phyloP scores from a whole-genome alignment of 2,113 vertebrate species.

The Mobula hypostoma region DNA sequence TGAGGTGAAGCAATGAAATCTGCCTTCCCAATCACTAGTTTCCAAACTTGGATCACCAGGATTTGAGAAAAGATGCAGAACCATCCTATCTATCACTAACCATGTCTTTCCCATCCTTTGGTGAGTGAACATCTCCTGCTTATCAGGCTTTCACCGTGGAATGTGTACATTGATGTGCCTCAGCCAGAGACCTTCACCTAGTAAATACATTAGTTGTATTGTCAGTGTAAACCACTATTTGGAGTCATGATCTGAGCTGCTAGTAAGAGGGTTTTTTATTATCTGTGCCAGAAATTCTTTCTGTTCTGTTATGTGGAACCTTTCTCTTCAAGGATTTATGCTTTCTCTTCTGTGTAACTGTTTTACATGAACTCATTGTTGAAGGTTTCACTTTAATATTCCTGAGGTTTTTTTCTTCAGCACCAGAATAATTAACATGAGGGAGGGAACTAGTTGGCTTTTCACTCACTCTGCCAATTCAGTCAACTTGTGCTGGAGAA shows the following conservation, averaged over 20 bases:
- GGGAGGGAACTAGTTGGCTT: background rate
- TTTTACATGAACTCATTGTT: background rate
- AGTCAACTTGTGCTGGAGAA: background rate
- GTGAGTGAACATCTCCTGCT: background rate
- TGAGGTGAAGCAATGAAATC: background rate
- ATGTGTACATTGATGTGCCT: background rate
- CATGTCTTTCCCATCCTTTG: background rate
- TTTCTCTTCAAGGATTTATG: background rate
- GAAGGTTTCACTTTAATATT: background rate
- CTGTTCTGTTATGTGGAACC: background rate
- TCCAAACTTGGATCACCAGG: background rate
- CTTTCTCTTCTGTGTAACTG: background rate
- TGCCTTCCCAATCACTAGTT: background rate
- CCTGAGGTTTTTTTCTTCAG: no score
- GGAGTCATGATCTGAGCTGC: no score
- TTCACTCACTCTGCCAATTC: background rate
- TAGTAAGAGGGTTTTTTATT: no score
- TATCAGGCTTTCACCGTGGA: background rate
- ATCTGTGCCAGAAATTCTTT: no score
- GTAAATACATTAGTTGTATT: no score
- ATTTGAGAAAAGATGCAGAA: background rate
- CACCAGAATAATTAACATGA: background rate
- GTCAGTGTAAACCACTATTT: no score
- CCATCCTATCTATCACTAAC: background rate
- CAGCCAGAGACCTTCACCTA: background rate